Conservation (phyloP, 2,797 vertebrate genomes). For the Sebastes dallii region DNA sequence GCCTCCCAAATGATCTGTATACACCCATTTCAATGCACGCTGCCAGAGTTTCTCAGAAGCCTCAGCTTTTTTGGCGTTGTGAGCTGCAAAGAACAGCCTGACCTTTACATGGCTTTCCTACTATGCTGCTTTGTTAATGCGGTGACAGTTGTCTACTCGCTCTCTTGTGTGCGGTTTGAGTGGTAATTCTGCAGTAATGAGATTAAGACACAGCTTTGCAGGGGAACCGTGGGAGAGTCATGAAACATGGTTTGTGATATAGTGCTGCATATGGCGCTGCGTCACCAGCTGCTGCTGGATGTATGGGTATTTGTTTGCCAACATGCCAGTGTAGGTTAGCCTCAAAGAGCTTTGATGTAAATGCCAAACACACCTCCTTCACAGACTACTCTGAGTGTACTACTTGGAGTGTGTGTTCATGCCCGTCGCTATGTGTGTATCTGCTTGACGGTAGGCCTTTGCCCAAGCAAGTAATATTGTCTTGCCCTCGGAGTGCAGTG, state of each 20-base stretch:
- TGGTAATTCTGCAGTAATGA: slow-evolving; percentile 22
- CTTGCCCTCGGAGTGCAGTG: not conserved
- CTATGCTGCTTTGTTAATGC: slow-evolving; percentile 15
- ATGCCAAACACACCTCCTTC: slow-evolving; percentile 1
- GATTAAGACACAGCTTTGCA: slow-evolving; percentile 38
- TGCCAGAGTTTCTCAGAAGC: not conserved
- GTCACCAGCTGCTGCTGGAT: not conserved
- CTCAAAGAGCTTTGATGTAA: slow-evolving; percentile 4
- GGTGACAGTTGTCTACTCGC: slow-evolving; percentile 7
- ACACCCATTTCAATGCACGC: not conserved
- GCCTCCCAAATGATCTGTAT: not conserved
- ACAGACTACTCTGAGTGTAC: not conserved
- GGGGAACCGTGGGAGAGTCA: not conserved
- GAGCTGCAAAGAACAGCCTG: slow-evolving; percentile 25
- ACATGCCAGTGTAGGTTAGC: not conserved
- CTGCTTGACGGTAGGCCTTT: not conserved
- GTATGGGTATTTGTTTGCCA: slow-evolving; percentile 14
- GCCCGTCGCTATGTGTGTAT: not conserved
- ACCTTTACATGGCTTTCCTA: slow-evolving; percentile 29
- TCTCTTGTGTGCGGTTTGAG: not conserved
- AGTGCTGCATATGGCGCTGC: not conserved
- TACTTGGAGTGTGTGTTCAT: not conserved
- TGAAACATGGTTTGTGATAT: slow-evolving; percentile 7
- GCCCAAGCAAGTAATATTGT: not conserved
- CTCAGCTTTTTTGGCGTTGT: not conserved